Evolutionary conservation across 2,113 vertebrate species (phyloP), one percentile per base, ranked within the genome.

Genomic region (Protobothrops mucrosquamatus): DNA sequence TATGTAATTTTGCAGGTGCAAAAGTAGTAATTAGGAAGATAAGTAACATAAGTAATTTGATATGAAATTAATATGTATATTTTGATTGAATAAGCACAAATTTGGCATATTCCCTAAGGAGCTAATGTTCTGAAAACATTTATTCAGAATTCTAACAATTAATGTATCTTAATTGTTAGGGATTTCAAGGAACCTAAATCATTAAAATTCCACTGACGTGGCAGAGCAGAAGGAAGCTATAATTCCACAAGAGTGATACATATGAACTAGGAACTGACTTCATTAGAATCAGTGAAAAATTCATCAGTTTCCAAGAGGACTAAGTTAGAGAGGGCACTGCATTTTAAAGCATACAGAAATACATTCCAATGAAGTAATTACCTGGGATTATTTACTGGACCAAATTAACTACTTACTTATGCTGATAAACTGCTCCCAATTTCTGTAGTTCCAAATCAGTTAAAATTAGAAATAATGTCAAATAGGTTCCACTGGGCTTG

Each of bases 21-120:
- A 87, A 92, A 43, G 7, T 46, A 22, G 43, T 23, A 0, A 0
- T 23, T 3, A 1, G 0, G 10, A 6, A 64, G 89, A 92, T 61
- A 48, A 94, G 59, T 91, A 7, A 87, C 43, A 90, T 0, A 89
- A 89, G 87, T 0, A 1, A 39, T 43, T 46, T 54, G 64, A 59
- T 89, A 39, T 0, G 11, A 0, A 55, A 29, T 20, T 46, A 85
- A 9, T 85, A 24, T 48, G 61, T 51, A 89, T 93, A 18, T 87
- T 94, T 91, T 43, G 11, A 87, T 54, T 56, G 39, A 48, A 51
- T 4, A 90, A 69, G 52, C 48, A 61, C 74, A 90, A 1, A 23
- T 0, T 0, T n/a, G 43, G 10, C 3, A 10, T 91, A 22, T 87
- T 0, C 0, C 24, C 23, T 0, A 0, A 86, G 52, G 3, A 24